These are phyloP conservation scores for Tinea trinotella DNA, from an alignment of 2,888 invertebrate genomes.

Conservation along the genomic window DNA sequence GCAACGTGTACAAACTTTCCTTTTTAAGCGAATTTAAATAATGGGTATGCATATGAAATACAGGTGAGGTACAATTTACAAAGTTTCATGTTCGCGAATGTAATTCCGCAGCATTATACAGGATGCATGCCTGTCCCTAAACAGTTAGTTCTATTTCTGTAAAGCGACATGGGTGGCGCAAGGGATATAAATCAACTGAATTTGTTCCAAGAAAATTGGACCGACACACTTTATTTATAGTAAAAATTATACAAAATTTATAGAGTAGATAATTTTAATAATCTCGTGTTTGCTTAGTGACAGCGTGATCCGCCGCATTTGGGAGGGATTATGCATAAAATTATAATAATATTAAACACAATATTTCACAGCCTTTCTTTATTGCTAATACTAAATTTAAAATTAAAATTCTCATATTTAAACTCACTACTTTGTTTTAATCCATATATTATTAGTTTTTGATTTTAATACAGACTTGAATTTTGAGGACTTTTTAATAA, in stretches of 20 bases:
- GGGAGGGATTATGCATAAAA: background rate
- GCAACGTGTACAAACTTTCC: conserved; percentile 5
- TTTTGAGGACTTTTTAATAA: too few relatives aligned
- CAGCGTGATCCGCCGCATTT: conserved; percentile 10
- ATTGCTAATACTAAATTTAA: too few relatives aligned
- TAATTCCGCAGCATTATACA: conserved; percentile 5
- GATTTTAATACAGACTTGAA: too few relatives aligned
- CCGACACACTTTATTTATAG: conserved; percentile 26
- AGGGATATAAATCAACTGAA: conserved; percentile 52
- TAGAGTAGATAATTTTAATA: conserved; percentile 12
- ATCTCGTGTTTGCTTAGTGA: conserved; percentile 3
- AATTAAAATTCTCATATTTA: too few relatives aligned
- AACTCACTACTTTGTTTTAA: too few relatives aligned
- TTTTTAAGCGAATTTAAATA: conserved; percentile 13
- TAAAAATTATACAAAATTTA: conserved; percentile 15
- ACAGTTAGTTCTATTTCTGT: conserved; percentile 41
- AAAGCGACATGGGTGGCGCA: conserved; percentile 53
- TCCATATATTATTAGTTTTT: too few relatives aligned
- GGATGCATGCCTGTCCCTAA: conserved; percentile 9
- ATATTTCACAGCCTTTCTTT: background rate
- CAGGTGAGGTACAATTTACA: conserved; percentile 4
- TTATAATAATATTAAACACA: background rate
- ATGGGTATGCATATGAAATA: background rate
- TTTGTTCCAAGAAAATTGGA: conserved; percentile 54
- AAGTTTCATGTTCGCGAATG: conserved; percentile 11